Percentiles rank a stretch among this genome's conserved stretches.
Conservation (phyloP, 2,888 invertebrate species). For the Hypselothyrea guttata region DNA sequence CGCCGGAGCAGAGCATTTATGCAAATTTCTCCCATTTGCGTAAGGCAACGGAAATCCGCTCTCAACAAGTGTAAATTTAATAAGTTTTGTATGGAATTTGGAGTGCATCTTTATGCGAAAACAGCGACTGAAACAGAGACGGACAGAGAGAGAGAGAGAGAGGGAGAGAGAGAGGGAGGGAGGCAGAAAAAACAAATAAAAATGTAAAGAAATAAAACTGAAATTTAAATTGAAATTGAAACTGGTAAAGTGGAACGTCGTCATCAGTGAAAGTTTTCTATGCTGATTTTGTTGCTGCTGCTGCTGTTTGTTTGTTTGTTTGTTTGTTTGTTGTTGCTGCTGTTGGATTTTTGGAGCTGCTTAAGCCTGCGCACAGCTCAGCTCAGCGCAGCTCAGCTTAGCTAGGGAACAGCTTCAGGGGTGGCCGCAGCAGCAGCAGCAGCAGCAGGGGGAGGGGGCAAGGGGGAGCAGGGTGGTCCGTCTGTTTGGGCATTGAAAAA, state of each 20-base stretch:
- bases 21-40: conserved; percentile 52
- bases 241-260: conserved; percentile 42
- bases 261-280: conserved; percentile 69
- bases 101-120: conserved; percentile 44
- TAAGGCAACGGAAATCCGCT: conserved; percentile 60
- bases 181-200: too few species aligned
- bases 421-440: not conserved
- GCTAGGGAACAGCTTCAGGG: too few species aligned
- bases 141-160: too few species aligned
- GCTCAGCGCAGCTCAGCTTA: not conserved
- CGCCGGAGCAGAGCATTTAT: conserved; percentile 57
- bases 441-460: not conserved
- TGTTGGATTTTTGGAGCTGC: conserved; percentile 11
- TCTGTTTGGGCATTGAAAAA: conserved; percentile 46
- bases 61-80: conserved; percentile 1
- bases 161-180: too few species aligned
- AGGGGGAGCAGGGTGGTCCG: conserved; percentile 5
- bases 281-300: conserved; percentile 44
- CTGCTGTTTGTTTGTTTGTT: too few species aligned
- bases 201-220: too few species aligned
- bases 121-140: conserved; percentile 10
- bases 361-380: conserved; percentile 1
- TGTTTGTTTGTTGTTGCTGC: not conserved
- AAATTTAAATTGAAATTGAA: conserved; percentile 27
- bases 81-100: conserved; percentile 7